These are phyloP conservation scores for Anolis sagrei DNA, from an alignment of 2,113 vertebrate genomes.

Conservation along the genomic window DNA sequence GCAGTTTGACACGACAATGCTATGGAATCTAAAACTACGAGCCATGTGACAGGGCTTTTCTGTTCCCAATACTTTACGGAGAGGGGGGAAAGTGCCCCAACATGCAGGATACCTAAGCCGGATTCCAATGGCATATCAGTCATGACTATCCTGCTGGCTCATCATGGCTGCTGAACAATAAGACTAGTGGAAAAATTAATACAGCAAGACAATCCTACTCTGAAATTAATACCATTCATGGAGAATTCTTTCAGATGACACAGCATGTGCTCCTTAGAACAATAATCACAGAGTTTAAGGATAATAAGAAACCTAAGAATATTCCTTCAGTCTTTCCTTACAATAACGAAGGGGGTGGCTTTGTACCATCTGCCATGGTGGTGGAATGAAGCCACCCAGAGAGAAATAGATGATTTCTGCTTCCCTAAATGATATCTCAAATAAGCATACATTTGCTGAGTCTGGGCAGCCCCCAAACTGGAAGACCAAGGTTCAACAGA, in stretches of 20 bases:
- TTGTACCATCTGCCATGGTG: neutral
- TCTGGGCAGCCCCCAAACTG: neutral
- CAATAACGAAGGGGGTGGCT: neutral
- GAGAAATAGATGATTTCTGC: neutral
- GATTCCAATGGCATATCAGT: neutral
- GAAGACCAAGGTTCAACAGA: neutral
- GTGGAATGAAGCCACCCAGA: neutral
- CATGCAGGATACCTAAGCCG: neutral
- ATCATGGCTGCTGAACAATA: neutral
- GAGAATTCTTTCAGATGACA: no score
- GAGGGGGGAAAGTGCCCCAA: neutral
- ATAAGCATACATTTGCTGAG: neutral
- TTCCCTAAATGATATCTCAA: neutral
- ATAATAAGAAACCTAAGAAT: neutral
- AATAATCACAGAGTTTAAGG: no score
- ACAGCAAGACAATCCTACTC: no score
- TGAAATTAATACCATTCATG: no score
- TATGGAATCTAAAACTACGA: neutral
- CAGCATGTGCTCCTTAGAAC: no score
- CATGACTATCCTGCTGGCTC: neutral
- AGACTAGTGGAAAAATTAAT: neutral
- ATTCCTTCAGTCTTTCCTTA: neutral
- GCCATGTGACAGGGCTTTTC: neutral
- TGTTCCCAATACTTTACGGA: neutral
- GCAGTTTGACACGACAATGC: no score